Conservation (phyloP, 2,888 invertebrate genomes). For the Trachelus tabidus region DNA sequence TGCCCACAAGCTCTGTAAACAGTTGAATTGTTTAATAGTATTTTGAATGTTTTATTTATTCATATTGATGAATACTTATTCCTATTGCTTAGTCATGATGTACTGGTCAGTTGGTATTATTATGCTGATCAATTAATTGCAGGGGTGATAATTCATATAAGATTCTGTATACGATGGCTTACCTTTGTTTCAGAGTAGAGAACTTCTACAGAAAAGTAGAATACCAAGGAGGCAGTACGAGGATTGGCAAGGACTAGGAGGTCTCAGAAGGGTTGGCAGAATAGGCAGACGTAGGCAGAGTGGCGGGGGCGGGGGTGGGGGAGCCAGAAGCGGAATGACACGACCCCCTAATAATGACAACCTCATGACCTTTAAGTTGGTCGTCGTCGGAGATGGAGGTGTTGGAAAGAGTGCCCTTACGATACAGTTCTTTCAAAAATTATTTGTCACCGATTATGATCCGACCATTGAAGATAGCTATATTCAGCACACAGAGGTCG, state of each 20-base stretch:
- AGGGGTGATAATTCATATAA: neutral
- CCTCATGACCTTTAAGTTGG: conserved; percentile 84
- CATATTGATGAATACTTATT: neutral
- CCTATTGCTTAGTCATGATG: neutral
- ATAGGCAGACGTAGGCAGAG: conserved; percentile 58
- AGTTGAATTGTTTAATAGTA: neutral
- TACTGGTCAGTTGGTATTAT: neutral
- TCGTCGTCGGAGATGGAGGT: conserved; percentile 94
- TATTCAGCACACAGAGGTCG: conserved; percentile 93
- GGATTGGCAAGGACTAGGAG: conserved; percentile 30
- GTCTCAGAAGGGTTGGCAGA: conserved; percentile 50
- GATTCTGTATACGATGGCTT: neutral
- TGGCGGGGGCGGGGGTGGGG: conserved; percentile 46
- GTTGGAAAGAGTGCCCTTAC: conserved; percentile 96
- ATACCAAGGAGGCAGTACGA: neutral
- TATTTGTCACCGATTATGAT: conserved; percentile 95
- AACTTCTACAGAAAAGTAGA: neutral
- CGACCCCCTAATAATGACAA: conserved; percentile 79
- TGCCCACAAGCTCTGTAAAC: neutral
- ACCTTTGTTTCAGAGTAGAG: neutral
- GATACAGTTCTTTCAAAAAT: conserved; percentile 95
- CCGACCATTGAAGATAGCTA: conserved; percentile 97
- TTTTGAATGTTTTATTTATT: neutral
- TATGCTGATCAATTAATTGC: neutral
- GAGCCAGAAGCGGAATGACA: conserved; percentile 68